A percentile compares a stretch with the other conserved stretches of the same genome.
These are phyloP conservation scores for Scolanthus callimorphus DNA, from an alignment of 92 coral and sea anemone species.

Conservation along the genomic window DNA sequence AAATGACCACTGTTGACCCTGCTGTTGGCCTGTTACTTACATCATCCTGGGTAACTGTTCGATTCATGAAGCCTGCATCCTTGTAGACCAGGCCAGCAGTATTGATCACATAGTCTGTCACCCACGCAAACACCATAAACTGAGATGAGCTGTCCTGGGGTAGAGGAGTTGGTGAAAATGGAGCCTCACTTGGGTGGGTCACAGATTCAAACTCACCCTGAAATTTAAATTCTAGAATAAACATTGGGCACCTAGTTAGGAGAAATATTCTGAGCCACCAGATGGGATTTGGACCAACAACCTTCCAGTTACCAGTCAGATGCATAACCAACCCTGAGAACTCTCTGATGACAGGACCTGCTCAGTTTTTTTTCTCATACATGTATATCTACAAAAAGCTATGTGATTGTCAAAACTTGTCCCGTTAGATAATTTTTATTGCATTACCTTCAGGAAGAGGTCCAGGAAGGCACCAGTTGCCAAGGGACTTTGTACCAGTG, in stretches of 20 bases:
- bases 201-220: slow-evolving; percentile 95
- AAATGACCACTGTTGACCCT: no score
- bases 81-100: slow-evolving; percentile 91
- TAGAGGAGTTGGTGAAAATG: slow-evolving; percentile 68
- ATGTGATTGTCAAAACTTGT: no score
- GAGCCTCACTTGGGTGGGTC: slow-evolving; percentile 79
- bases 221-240: not conserved
- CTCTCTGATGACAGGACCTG: not conserved
- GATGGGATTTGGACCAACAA: no score
- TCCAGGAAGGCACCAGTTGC: slow-evolving; percentile 62
- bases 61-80: slow-evolving; percentile 66
- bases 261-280: no score
- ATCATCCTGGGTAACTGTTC: slow-evolving; percentile 66
- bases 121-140: slow-evolving; percentile 75
- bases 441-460: slow-evolving; percentile 79
- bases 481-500: slow-evolving; percentile 74
- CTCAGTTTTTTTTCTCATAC: not conserved
- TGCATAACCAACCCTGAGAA: no score
- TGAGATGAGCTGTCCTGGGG: slow-evolving; percentile 51
- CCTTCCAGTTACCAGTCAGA: no score
- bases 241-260: not conserved
- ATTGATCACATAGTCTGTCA: slow-evolving; percentile 86
- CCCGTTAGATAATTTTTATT: no score
- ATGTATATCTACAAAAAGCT: no score
- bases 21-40: no score